Evolutionary conservation across 2,797 vertebrate species (phyloP).

Genomic region (Acanthopagrus latus): DNA sequence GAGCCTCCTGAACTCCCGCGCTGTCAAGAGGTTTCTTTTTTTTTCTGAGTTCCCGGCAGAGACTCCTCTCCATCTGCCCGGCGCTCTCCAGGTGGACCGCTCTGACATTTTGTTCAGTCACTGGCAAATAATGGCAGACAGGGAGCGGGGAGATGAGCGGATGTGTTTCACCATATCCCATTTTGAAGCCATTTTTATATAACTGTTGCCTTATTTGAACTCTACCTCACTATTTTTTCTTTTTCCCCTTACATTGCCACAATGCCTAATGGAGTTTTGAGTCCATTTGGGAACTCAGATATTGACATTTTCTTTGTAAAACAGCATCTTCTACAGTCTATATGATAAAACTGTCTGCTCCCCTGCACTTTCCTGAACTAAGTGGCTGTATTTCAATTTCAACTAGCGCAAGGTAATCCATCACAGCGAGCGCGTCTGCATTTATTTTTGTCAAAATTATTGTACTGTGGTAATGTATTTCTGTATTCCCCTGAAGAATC

Average conservation of each 20-base stretch:
- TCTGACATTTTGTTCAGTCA: conserved; percentile 67
- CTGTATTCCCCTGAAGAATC: neutral
- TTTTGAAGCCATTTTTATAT: conserved; percentile 29
- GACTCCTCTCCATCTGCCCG: conserved; percentile 65
- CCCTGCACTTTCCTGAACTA: neutral
- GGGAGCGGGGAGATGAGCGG: neutral
- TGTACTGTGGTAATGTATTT: neutral
- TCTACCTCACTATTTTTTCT: neutral
- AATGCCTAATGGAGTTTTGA: conserved; percentile 11
- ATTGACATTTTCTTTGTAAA: conserved; percentile 12
- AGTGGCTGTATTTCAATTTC: conserved; percentile 9
- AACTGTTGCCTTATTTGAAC: conserved; percentile 21
- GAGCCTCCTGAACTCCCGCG: conserved; percentile 49
- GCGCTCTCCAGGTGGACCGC: conserved; percentile 51
- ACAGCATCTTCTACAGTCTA: neutral
- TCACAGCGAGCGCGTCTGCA: neutral
- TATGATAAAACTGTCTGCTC: neutral
- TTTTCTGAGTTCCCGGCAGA: conserved; percentile 64
- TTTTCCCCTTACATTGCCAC: neutral
- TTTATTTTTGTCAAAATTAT: neutral
- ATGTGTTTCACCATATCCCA: neutral
- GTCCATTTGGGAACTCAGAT: neutral
- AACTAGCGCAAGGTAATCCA: neutral
- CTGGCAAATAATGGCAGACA: conserved; percentile 44
- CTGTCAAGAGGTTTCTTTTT: conserved; percentile 51